Evolutionary conservation across 2,113 vertebrate species (phyloP).

Genomic region (Nettapus auritus): DNA sequence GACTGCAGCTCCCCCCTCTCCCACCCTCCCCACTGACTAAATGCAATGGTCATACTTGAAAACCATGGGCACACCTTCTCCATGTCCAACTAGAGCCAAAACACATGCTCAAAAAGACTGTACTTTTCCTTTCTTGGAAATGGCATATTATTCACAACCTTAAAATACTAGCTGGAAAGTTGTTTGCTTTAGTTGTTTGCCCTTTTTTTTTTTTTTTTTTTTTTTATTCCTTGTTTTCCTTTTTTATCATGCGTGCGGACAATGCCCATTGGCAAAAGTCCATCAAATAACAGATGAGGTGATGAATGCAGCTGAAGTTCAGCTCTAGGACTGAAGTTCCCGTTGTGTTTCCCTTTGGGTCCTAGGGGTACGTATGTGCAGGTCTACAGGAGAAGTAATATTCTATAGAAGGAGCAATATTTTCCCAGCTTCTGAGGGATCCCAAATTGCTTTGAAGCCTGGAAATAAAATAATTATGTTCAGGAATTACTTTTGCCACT

Average conservation of each 20-base stretch:
- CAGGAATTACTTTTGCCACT: neutral
- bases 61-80: neutral
- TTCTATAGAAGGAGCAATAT: neutral
- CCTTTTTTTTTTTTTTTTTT: fast-evolving
- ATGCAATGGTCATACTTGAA: neutral
- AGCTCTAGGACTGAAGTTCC: neutral
- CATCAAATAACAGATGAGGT: conserved; percentile 46
- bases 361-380: neutral
- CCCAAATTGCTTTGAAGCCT: conserved; percentile 15
- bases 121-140: conserved; percentile 39
- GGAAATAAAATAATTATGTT: neutral
- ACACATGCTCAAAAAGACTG: neutral
- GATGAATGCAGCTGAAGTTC: conserved; percentile 39
- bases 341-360: neutral
- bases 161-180: conserved; percentile 31
- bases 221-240: neutral
- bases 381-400: neutral
- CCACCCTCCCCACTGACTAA: neutral
- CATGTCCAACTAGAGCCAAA: neutral
- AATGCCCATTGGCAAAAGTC: conserved; percentile 42
- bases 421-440: neutral
- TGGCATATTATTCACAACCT: neutral
- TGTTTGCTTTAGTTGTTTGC: neutral
- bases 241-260: neutral
- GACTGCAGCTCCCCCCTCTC: neutral